Evolutionary conservation across 35 echinoderm and acorn worm species (phyloP), one percentile per base, ranked within the genome.

Genomic region (Acanthaster planci): DNA sequence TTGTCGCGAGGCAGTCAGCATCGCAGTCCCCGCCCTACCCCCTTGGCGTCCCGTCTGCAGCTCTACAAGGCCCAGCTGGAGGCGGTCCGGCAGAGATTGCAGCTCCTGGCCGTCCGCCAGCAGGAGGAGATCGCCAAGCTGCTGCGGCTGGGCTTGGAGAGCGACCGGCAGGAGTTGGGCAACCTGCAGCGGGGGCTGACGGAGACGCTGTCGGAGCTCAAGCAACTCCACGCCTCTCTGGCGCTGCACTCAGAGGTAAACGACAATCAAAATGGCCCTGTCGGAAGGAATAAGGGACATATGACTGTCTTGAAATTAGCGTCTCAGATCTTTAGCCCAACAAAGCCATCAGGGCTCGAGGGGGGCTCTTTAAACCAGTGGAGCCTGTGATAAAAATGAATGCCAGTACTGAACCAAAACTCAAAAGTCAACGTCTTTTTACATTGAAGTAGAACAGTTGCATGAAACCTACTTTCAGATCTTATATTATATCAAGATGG

Each of bases 41-140:
- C 34, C 64, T 72, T 31, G 21, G 64, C 64, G 3, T 72, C 93
- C n/a, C 68, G 77, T 14, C 84, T 89, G 5, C 60, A 92, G 19
- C 86, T 89, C 23, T 67, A 86, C 14, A 92, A 76, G 78, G 86
- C 78, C 16, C 94, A 97, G 79, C 78, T 94, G 26, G 92, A 94
- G 86, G 85, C 82, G 7, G 87, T 94, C 59, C 72, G 89, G 37
- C 92, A 99, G 81, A 91, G 87, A 54, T 53, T 99, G 51, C 96
- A 99, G 52, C 86, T 99, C 16, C 84, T 94, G 32, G 89, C 92
- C 18, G 86, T 94, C 77, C 94, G 77, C 53, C 90, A 99, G 67
- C 80, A 89, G 27, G 96, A 99, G 68, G 92, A 86, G 34, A 68
- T 99, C 5, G 59, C 60, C 1, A 89, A 86, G 44, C 37, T 95